Evolutionary conservation across 2,888 invertebrate genomes (phyloP), one percentile per base, ranked within the genome.

Genomic region (Fissipunctia ypsillon): DNA sequence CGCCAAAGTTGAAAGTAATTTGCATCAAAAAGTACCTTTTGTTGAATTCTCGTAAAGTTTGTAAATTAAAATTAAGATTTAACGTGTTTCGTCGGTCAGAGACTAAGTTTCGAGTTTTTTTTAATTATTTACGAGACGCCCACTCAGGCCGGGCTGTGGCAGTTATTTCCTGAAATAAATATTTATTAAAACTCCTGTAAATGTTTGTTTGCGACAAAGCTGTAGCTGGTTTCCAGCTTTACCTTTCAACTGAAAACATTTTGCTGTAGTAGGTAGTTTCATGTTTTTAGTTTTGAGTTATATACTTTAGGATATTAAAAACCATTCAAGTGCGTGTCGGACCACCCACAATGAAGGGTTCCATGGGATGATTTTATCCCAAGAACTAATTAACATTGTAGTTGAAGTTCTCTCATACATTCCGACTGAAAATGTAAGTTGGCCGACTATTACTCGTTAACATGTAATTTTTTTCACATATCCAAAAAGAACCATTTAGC

Each of bases 21-120:
- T 93, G 90, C 93, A 93, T 93, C 89, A 91, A 91, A 93, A 92
- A 91, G 89, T 90, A 89, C 86, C 87, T 89, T 89, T 89, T 86
- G 86, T 83, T 86, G 81, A 85, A 87, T 88, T 84, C 88, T 79
- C 76, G 82, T 73, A 85, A 93, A 93, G 91, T 93, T 92, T 76
- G 88, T 84, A 90, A 93, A 93, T 93, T 93, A 91, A 93, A 93
- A 93, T 93, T 91, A 93, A 92, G 92, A 92, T 93, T 93, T 93
- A 93, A 93, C 89, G 90, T 90, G 91, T 90, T 91, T 88, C 83
- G 78, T 80, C 80, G 87, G 85, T 82, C 87, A 78, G 85, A 82
- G 88, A 85, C 87, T 82, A 87, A 90, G 88, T 84, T 87, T 90
- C 88, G 73, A 78, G 68, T 84, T 88, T 65, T 87, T 89, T 85